A percentile compares a stretch with the other conserved stretches of the same genome.
Conservation (phyloP, 2,113 vertebrate species). For the Sigmodon hispidus region DNA sequence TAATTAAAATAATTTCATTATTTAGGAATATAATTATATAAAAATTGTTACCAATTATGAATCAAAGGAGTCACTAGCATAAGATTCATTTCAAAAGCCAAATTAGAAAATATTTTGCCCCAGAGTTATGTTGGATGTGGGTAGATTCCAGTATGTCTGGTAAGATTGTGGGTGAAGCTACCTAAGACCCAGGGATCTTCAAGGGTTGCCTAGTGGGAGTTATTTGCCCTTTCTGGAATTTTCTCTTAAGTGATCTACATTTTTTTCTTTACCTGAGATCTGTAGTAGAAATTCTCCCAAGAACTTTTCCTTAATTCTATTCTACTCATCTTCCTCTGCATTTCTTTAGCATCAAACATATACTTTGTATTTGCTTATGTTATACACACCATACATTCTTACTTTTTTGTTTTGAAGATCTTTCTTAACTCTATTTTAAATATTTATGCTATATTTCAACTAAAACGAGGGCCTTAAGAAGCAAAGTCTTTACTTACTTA, state of each 20-base stretch:
- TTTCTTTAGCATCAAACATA: not conserved
- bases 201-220: fast-evolving
- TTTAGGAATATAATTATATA: not conserved
- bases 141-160: not conserved
- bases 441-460: not conserved
- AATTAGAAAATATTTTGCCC: conserved; percentile 37
- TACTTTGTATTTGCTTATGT: not conserved
- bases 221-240: not conserved
- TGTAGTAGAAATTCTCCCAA: not conserved
- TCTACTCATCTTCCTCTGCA: not conserved
- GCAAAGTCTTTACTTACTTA: not conserved
- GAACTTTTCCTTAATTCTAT: not conserved
- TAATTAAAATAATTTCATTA: conserved; percentile 17
- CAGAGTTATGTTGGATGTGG: not conserved
- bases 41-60: conserved; percentile 29
- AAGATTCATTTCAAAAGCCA: conserved; percentile 48
- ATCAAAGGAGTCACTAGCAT: conserved; percentile 15
- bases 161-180: not conserved
- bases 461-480: not conserved
- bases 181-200: not conserved
- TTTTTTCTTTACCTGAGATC: not conserved
- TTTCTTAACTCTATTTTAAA: not conserved
- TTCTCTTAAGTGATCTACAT: not conserved
- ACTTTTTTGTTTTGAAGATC: not conserved
- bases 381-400: not conserved